Conservation (phyloP, 2,888 invertebrate genomes). For the Macaria notata region DNA sequence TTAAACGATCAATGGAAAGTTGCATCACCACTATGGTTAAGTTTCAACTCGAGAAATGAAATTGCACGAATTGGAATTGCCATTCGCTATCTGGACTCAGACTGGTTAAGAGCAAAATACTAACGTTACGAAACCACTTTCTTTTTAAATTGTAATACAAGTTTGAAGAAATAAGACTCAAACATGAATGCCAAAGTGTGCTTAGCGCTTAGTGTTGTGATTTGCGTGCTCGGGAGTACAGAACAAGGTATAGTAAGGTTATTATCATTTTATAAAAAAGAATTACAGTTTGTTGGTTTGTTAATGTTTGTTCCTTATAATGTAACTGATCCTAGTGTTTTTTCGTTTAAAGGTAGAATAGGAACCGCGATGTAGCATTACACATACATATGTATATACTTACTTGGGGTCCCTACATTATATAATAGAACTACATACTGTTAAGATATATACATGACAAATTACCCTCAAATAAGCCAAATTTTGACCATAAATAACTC, state of each 20-base stretch:
- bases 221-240: constrained; percentile 10
- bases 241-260: constrained; percentile 17
- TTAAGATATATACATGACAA: no score
- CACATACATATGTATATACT: no score
- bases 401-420: no score
- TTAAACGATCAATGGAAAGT: constrained; percentile 26
- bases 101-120: constrained; percentile 1
- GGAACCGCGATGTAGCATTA: no score
- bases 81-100: constrained; percentile 26
- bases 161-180: not conserved
- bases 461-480: no score
- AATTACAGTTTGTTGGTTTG: no score
- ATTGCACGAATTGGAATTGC: constrained; percentile 17
- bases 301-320: no score
- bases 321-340: no score
- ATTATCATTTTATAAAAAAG: no score
- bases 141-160: not conserved
- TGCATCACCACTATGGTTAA: constrained; percentile 18
- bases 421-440: no score
- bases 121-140: constrained; percentile 6
- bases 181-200: constrained; percentile 10
- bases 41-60: constrained; percentile 19
- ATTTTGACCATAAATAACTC: no score
- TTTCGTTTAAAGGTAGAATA: no score
- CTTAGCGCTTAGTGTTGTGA: constrained; percentile 12